Conservation (phyloP, 2,113 vertebrate species). For the Abramis brama region DNA sequence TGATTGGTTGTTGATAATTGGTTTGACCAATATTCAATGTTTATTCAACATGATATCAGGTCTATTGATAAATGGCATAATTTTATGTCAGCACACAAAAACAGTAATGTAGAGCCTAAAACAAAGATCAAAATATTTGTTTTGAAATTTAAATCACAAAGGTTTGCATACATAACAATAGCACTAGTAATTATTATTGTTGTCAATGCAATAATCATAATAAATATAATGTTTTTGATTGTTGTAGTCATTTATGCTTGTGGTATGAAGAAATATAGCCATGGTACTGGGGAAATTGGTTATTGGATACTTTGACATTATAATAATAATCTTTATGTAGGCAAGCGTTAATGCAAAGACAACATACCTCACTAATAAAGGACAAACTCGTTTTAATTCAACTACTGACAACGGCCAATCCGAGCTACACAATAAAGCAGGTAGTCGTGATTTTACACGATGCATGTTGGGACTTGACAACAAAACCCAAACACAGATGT, state of each 20-base stretch:
- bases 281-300: background rate
- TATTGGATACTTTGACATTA: background rate
- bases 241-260: background rate
- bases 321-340: background rate
- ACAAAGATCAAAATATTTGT: background rate
- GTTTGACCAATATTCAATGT: background rate
- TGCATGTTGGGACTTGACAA: conserved; percentile 48
- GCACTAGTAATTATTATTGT: background rate
- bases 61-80: background rate
- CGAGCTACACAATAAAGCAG: conserved; percentile 12
- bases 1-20: background rate
- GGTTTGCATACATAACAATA: background rate
- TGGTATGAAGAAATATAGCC: background rate
- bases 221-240: background rate
- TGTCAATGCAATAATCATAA: background rate
- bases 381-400: background rate
- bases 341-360: background rate
- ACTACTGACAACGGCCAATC: background rate
- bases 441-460: conserved; percentile 22
- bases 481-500: conserved; percentile 32
- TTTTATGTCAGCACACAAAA: background rate
- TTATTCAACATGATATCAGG: background rate
- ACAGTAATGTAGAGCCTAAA: background rate
- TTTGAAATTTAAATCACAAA: background rate
- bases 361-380: background rate